phyloP scores from a whole-genome alignment of 2,888 invertebrate genomes.

The Omphaloscelis lunosa region DNA sequence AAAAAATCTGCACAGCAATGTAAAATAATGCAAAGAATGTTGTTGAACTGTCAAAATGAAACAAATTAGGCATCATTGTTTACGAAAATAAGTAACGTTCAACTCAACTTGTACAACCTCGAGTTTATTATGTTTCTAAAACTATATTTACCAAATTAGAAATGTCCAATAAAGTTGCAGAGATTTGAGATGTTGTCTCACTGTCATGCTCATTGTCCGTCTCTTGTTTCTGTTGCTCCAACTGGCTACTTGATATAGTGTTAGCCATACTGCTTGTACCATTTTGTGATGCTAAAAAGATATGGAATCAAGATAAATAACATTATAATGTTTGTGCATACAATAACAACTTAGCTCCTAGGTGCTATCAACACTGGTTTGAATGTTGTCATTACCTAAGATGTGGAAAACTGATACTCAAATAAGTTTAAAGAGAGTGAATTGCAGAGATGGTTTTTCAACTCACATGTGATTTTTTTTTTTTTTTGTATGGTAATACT shows the following conservation, averaged over 20 bases:
- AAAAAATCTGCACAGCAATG: too few relatives aligned
- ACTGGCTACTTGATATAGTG: conserved; percentile 73
- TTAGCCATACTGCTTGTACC: conserved; percentile 76
- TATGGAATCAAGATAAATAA: conserved; percentile 25
- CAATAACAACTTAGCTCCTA: not conserved
- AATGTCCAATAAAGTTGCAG: conserved; percentile 84
- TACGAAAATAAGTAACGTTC: too few relatives aligned
- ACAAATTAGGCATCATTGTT: too few relatives aligned
- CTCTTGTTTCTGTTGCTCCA: conserved; percentile 74
- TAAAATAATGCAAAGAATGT: too few relatives aligned
- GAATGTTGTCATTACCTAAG: not conserved
- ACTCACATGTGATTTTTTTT: too few relatives aligned
- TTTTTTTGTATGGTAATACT: not conserved
- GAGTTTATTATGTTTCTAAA: not conserved
- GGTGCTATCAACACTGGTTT: not conserved
- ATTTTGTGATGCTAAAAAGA: conserved; percentile 81
- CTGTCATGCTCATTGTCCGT: conserved; percentile 80
- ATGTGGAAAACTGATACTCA: not conserved
- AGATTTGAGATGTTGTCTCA: conserved; percentile 83
- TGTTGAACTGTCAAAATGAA: too few relatives aligned
- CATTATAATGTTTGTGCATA: not conserved
- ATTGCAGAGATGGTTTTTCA: not conserved
- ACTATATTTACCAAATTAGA: conserved; percentile 83
- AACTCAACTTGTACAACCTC: not conserved
- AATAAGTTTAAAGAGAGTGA: not conserved